Evolutionary conservation across 2,113 vertebrate species (phyloP).

Genomic region (Sceloporus tristichus): DNA sequence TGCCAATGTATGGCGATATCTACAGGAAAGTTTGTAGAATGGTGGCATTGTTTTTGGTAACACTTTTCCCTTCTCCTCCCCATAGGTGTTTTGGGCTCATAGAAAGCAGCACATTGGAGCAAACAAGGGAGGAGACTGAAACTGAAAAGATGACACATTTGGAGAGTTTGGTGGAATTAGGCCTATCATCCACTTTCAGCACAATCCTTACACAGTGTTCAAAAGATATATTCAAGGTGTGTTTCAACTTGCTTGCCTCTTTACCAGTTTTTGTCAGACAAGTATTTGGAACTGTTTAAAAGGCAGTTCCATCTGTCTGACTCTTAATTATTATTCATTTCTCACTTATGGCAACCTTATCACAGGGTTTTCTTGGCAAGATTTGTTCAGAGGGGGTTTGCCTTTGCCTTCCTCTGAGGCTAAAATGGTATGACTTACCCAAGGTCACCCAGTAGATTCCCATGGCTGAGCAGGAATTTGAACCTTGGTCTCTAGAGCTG

Average conservation of each 20-base stretch:
- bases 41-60: background rate
- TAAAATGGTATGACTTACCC: no score
- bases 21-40: background rate
- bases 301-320: background rate
- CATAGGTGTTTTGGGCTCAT: slow-evolving; percentile 97
- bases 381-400: no score
- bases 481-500: no score
- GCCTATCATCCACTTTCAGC: slow-evolving; percentile 97
- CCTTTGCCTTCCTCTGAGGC: no score
- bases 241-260: slow-evolving; percentile 15
- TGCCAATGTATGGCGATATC: background rate
- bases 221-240: slow-evolving; percentile 96
- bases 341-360: no score
- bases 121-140: slow-evolving; percentile 97
- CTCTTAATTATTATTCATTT: no score
- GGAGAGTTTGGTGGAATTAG: slow-evolving; percentile 96
- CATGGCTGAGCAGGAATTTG: no score
- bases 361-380: no score
- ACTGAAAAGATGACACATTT: slow-evolving; percentile 99
- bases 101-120: slow-evolving; percentile 97
- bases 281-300: background rate
- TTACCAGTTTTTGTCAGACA: background rate
- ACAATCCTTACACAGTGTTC: slow-evolving; percentile 98
- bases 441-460: no score
- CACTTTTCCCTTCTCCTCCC: background rate